Evolutionary conservation across 2,113 vertebrate genomes (phyloP).

Genomic region (Falco punctatus): DNA sequence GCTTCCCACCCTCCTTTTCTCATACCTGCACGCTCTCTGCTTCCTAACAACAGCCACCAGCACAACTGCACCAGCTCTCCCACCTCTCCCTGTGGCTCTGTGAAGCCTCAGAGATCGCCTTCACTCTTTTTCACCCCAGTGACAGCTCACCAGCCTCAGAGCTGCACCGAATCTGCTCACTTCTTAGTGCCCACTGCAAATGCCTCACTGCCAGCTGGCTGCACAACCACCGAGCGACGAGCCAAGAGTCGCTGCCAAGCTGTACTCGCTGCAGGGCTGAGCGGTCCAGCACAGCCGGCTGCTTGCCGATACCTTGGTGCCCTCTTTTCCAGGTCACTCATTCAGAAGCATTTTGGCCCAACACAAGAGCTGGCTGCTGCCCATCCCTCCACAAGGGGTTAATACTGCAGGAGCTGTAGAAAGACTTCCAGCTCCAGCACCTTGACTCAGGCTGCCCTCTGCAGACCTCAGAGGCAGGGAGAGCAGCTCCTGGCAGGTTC

Average conservation of each 20-base stretch:
- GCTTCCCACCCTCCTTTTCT: not conserved
- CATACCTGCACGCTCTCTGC: accelerated
- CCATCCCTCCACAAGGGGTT: not conserved
- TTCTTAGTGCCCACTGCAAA: accelerated
- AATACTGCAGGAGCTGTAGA: not conserved
- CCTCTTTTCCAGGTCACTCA: not conserved
- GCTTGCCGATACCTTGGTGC: not conserved
- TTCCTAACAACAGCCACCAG: not conserved
- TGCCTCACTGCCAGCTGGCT: not conserved
- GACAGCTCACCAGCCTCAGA: not conserved
- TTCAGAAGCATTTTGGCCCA: not conserved
- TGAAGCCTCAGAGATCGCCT: not conserved
- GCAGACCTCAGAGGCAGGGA: not conserved
- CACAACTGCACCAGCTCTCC: not conserved
- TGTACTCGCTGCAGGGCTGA: not conserved
- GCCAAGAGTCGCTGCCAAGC: not conserved
- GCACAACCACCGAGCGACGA: not conserved
- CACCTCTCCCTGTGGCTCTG: not conserved
- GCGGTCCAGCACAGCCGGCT: not conserved
- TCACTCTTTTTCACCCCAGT: not conserved
- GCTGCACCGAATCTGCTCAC: not conserved
- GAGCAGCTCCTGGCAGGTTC: not conserved
- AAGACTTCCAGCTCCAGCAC: not conserved
- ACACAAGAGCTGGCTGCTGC: not conserved
- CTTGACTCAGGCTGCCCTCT: conserved; percentile 5